These are phyloP conservation scores for Syngnathus typhle DNA, from an alignment of 2,113 vertebrate genomes.

Conservation along the genomic window DNA sequence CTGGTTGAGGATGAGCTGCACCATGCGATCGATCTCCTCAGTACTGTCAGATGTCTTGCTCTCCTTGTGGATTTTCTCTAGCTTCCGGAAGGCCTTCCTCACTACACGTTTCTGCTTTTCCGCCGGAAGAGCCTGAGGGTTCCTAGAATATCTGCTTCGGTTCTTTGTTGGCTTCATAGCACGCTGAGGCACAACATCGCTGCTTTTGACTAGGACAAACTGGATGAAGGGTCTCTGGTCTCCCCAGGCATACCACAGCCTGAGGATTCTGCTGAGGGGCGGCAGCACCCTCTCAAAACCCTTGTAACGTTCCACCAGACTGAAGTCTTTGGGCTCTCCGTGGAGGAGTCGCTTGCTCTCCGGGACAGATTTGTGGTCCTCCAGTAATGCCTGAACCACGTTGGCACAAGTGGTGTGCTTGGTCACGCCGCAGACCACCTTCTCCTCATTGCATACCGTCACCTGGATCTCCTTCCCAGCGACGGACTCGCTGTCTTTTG, in stretches of 20 bases:
- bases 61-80: conserved; percentile 85
- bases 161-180: conserved; percentile 74
- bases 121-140: conserved; percentile 75
- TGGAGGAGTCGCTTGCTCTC: conserved; percentile 78
- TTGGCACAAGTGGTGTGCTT: conserved; percentile 89
- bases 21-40: conserved; percentile 80
- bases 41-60: conserved; percentile 54
- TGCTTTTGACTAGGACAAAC: conserved; percentile 82
- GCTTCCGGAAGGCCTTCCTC: conserved; percentile 87
- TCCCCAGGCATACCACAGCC: conserved; percentile 92
- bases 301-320: conserved; percentile 90
- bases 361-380: conserved; percentile 78
- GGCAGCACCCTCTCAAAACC: conserved; percentile 86
- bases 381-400: conserved; percentile 86
- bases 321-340: conserved; percentile 84
- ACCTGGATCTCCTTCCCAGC: conserved; percentile 86
- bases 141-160: conserved; percentile 64
- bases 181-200: conserved; percentile 77
- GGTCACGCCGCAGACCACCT: conserved; percentile 87
- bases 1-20: conserved; percentile 88
- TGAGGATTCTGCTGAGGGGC: conserved; percentile 85
- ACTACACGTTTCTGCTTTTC: conserved; percentile 91
- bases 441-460: conserved; percentile 88
- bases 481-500: conserved; percentile 74
- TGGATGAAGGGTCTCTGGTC: conserved; percentile 83